phyloP scores from a whole-genome alignment of 1,140 invertebrate genomes.

The Thalassaphorura encarpata region DNA sequence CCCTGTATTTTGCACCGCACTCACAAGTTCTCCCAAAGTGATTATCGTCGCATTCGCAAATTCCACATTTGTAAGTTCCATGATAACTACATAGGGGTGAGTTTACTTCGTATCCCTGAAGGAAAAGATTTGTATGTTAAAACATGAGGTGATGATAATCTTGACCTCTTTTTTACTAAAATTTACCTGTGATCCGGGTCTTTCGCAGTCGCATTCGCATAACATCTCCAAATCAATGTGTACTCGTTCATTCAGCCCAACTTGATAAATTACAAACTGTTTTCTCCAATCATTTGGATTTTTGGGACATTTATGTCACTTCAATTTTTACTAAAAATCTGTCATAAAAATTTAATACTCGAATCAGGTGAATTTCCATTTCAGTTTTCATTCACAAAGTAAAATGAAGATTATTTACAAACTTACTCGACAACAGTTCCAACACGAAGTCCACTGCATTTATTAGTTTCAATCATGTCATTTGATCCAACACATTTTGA shows the following conservation, averaged over 20 bases:
- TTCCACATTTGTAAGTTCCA: slow-evolving; percentile 59
- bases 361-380: background rate
- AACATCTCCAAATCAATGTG: slow-evolving; percentile 74
- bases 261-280: slow-evolving; percentile 78
- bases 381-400: slow-evolving; percentile 4
- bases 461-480: slow-evolving; percentile 56
- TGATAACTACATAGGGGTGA: slow-evolving; percentile 27
- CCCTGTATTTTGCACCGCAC: slow-evolving; percentile 51
- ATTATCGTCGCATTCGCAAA: slow-evolving; percentile 68
- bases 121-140: too few relatives aligned
- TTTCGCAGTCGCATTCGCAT: slow-evolving; percentile 82
- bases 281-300: slow-evolving; percentile 67
- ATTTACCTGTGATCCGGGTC: slow-evolving; percentile 44
- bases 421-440: slow-evolving; percentile 59
- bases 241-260: slow-evolving; percentile 79
- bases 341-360: background rate
- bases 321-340: slow-evolving; percentile 33
- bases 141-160: background rate
- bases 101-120: slow-evolving; percentile 1
- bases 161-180: background rate
- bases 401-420: slow-evolving; percentile 3
- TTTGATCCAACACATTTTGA: slow-evolving; percentile 71
- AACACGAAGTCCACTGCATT: slow-evolving; percentile 75
- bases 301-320: slow-evolving; percentile 52
- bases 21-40: slow-evolving; percentile 78